Evolutionary conservation across 2,888 invertebrate genomes (phyloP), one percentile per base, ranked within the genome.

Genomic region (Lithodes maja): DNA sequence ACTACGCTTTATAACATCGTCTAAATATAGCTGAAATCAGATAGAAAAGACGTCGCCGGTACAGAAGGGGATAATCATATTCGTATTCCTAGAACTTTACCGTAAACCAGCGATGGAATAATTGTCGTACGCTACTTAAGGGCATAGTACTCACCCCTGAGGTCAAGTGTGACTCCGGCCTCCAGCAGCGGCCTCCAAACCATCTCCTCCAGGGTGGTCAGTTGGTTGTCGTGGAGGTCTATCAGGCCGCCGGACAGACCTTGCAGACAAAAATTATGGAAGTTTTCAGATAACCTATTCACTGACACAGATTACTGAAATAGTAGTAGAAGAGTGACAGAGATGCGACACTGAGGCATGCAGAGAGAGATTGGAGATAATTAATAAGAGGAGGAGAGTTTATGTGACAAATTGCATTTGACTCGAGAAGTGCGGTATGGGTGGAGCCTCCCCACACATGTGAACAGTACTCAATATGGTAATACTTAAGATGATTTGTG

Each of bases 131-230:
- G 2, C 2, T n/a, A 15, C 54, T 80, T n/a, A 7, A n/a, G 15
- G 50, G 17, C 3, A 2, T 53, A 52, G 7, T n/a, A 33, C 79
- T 68, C 54, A 77, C 85, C 53, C 17, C 52, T 52, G 17, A 78
- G 68, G 17, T 68, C 53, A 75, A 85, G 53, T 50, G 50, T 49
- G 33, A 69, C 79, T 7, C 61, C 69, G 33, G 9, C 50, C 5
- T 79, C 79, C 0, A 83, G 74, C 9, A 83, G 5, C 0, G 83
- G 83, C 54, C 83, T 52, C 83, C 83, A 83, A 54, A 53, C 55
- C 33, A 33, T 2, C 49, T 83, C 83, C 55, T 71, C 53, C 53
- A 83, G 53, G 2, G n/a, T n/a, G 0, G 53, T 33, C 12, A 83
- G 74, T 12, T 12, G 2, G 33, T 83, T 83, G 74, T 83, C 33